Evolutionary conservation across 2,113 vertebrate species (phyloP).

Genomic region (Chamaetylas fuelleborni): DNA sequence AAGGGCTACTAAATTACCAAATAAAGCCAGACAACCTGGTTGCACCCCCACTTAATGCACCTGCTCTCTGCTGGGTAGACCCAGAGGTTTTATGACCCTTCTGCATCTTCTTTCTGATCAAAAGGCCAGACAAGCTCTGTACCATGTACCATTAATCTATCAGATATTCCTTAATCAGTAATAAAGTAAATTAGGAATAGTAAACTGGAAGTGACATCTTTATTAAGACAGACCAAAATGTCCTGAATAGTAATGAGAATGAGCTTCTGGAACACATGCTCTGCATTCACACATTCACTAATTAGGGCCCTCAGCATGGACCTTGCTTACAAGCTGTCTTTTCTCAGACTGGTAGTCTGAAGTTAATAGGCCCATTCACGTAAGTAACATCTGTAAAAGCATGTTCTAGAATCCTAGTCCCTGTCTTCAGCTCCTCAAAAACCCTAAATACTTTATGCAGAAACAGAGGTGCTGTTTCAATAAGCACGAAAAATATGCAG

Average conservation of each 20-base stretch:
- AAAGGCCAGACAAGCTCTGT: constrained; percentile 6
- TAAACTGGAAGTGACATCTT: constrained; percentile 51
- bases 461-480: not conserved
- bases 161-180: constrained; percentile 52
- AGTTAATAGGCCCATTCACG: not conserved
- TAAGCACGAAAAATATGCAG: not conserved
- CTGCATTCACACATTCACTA: not conserved
- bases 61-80: not conserved
- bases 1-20: not conserved
- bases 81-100: not conserved
- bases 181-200: constrained; percentile 51
- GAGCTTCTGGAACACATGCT: not conserved
- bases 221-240: constrained; percentile 15
- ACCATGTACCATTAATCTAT: constrained; percentile 2
- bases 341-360: not conserved
- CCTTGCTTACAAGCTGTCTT: not conserved
- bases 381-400: not conserved
- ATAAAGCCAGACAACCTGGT: not conserved
- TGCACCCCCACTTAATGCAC: not conserved
- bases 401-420: not conserved
- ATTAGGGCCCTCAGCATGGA: constrained; percentile 13
- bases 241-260: constrained; percentile 26
- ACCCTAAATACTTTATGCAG: not conserved
- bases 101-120: constrained; percentile 1
- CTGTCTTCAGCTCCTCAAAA: not conserved